Conservation (phyloP, 2,797 vertebrate species). For the Acomys russatus region DNA sequence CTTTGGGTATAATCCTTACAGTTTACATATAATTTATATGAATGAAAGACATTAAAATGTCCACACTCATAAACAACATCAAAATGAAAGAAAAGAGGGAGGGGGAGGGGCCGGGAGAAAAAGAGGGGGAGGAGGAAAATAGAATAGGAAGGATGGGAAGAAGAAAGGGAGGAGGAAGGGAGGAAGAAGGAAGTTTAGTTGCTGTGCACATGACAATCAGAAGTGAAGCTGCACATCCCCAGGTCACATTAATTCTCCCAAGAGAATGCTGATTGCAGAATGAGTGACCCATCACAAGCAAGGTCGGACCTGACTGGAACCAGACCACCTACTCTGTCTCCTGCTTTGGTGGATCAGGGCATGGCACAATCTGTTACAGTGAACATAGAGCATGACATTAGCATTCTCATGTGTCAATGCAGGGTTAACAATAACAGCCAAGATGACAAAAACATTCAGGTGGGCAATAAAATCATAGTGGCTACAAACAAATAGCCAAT, state of each 20-base stretch:
- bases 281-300: neutral
- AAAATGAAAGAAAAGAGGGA: neutral
- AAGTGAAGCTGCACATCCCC: neutral
- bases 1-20: neutral
- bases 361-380: neutral
- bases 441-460: neutral
- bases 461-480: neutral
- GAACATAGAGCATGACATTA: neutral
- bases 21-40: constrained; percentile 36
- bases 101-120: neutral
- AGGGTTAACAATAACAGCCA: neutral
- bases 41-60: constrained; percentile 30
- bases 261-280: neutral
- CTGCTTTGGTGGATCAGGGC: neutral
- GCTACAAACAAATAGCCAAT: neutral
- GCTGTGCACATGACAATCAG: neutral
- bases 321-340: neutral
- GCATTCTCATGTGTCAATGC: neutral
- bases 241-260: neutral
- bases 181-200: neutral
- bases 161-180: neutral
- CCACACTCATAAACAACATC: neutral
- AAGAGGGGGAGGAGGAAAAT: neutral
- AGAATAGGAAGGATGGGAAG: neutral
- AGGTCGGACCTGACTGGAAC: neutral